A percentile compares a stretch with the other conserved stretches of the same genome.
Conservation (phyloP, 1,140 invertebrate species). For the Ceratina australensis region DNA sequence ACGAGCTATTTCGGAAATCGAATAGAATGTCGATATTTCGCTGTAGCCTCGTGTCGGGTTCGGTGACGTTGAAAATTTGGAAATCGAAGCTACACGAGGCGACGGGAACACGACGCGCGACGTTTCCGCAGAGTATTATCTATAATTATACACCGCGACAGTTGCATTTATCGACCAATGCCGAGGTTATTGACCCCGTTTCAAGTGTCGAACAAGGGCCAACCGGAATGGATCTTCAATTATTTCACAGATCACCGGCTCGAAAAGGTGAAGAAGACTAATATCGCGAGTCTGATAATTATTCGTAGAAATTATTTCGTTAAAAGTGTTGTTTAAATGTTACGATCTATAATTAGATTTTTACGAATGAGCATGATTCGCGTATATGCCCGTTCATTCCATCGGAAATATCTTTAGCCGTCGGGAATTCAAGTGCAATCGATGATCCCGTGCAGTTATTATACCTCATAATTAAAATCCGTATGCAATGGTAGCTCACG, state of each 20-base stretch:
- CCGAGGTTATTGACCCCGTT: conserved; percentile 33
- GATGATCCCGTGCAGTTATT: conserved; percentile 55
- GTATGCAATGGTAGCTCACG: conserved; percentile 18
- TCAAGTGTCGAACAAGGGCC: not conserved
- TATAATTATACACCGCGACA: conserved; percentile 23
- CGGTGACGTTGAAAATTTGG: conserved; percentile 8
- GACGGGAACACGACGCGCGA: no score
- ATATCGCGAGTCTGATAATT: not conserved
- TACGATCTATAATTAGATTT: no score
- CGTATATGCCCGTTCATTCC: no score
- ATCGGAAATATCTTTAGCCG: not conserved
- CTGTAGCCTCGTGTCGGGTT: not conserved
- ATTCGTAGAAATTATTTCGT: not conserved
- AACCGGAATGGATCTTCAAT: conserved; percentile 19
- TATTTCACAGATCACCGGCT: not conserved
- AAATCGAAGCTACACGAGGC: conserved; percentile 3
- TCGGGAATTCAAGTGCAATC: conserved; percentile 33
- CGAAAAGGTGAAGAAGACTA: not conserved
- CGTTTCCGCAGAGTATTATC: conserved; percentile 12
- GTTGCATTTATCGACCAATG: conserved; percentile 32
- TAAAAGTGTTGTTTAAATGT: not conserved
- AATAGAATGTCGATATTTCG: not conserved
- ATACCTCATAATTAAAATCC: conserved; percentile 46
- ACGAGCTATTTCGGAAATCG: not conserved
- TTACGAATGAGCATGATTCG: no score